Evolutionary conservation across 1,140 invertebrate genomes (phyloP), one percentile per base, ranked within the genome.

Genomic region (Copidosoma floridanum): DNA sequence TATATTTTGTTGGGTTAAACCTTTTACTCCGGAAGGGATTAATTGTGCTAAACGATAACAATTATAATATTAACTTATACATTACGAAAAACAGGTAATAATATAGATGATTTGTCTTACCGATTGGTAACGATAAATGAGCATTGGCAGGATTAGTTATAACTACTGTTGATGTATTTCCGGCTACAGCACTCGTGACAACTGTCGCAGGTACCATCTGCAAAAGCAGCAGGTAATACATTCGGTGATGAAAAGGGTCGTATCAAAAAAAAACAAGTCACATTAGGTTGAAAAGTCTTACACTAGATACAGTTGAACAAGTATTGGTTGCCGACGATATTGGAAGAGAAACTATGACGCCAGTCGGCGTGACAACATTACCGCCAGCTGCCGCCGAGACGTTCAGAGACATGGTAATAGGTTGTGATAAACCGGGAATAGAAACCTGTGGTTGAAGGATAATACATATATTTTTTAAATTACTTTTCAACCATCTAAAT

Each of bases 321-420:
- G 77, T 79, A 71, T 80, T 80, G 21, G 77, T 78, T 32, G 72
- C 77, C 52, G 77, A 76, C 55, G 78, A 79, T 71, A 80, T 76
- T 54, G 78, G 77, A 38, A 80, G 66, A 24, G 75, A 78, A 57
- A 81, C 81, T 35, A 87, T 84, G 26, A 88, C 85, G 18, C 87
- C 85, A 20, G 86, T 86, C 23, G 82, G 82, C 29, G 82, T 83
- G 43, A 82, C 79, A 18, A 78, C 78, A 41, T 37, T 63, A 24
- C 54, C 54, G 64, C 70, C 76, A 26, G 78, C 78, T n/a, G 80
- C 76, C 32, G 79, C 78, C 38, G 84, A 85, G 58, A 87, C 86
- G 68, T 88, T 89, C 48, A 92, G 75, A 24, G 89, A 89, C 67
- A 91, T 79, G 27, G 89, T 90, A 68, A 92, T 90, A 11, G 89